Base-by-base conservation (phyloP, 2,888 invertebrate genomes). In the Dendrolimus pini region DNA sequence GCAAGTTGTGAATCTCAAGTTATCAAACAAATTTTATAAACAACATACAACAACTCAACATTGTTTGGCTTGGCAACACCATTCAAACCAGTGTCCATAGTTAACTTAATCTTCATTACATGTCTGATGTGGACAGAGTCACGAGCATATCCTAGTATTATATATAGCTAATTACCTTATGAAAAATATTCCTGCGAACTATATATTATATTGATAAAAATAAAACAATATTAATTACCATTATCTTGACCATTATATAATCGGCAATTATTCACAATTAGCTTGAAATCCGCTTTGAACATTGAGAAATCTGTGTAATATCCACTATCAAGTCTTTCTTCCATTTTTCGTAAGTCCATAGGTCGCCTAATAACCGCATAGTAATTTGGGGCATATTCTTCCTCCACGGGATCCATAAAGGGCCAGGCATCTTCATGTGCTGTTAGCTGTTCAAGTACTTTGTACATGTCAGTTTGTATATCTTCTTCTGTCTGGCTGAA, bases 401-500 rank as follows among this genome's bases (percentile, higher is more conserved):
- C 97, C 72, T 97, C 96, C 1, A 98, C 98, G 0, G 98, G 96
- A 76, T 97, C 97, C 78, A 96, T 93, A 83, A 98, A 98, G 0
- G 98, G 98, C 98, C 98, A 98, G 0, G 98, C 97, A 79, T 98
- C 97, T 59, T 96, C 94, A 78, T 98, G 97, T 70, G 95, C 94
- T 74, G 96, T 96, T 53, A 98, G 93, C 72, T 95, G 94, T 78
- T 97, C 96, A 59, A 98, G 89, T 60, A 98, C 96, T 92, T 97
- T 97, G 83, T 97, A 96, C 96, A 97, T 96, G 56, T 97, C 97
- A 58, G 96, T 96, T 78, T 96, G 94, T 59, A 96, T 92, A 72
- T 97, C 96, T 77, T 97, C 97, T 67, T 96, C 96, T 55, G 94
- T 94, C 87, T 95, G 95, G 70, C 94, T 93, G 82, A 95, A 95